phyloP scores from a whole-genome alignment of 2,888 invertebrate species.

The Odontothrips loti region DNA sequence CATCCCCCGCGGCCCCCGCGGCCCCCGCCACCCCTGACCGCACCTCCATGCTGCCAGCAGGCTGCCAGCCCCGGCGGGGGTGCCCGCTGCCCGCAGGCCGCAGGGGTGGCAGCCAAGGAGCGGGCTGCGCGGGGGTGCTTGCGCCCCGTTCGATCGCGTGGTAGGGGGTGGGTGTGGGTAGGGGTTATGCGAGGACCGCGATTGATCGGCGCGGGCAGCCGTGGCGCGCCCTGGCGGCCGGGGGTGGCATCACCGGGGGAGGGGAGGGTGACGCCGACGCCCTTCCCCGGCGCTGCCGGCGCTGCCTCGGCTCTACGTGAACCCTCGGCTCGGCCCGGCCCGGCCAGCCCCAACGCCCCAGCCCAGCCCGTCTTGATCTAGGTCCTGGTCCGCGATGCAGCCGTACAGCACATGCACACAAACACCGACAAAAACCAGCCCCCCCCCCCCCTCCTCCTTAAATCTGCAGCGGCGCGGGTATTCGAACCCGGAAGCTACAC shows the following conservation, averaged over 20 bases:
- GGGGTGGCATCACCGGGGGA: not conserved
- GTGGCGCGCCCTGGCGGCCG: not conserved
- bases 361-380: slow-evolving; percentile 1
- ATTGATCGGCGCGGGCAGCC: too few relatives aligned
- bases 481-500: not conserved
- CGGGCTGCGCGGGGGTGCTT: not conserved
- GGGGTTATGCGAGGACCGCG: too few relatives aligned
- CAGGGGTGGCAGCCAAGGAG: too few relatives aligned
- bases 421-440: not conserved
- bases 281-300: not conserved
- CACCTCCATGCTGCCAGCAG: too few relatives aligned
- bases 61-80: not conserved
- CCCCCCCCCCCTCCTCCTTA: not conserved
- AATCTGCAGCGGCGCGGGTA: not conserved
- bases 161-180: too few relatives aligned
- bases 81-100: not conserved
- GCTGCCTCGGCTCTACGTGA: not conserved
- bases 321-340: not conserved
- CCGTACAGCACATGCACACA: not conserved
- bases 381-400: slow-evolving; percentile 10
- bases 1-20: not conserved
- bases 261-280: not conserved
- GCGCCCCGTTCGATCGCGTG: not conserved
- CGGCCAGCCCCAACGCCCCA: too few relatives aligned
- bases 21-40: not conserved